A percentile compares a stretch with the other conserved stretches of the same genome.
These are phyloP conservation scores for Catharus bicknelli DNA, from an alignment of 2,113 vertebrate species.

Conservation along the genomic window DNA sequence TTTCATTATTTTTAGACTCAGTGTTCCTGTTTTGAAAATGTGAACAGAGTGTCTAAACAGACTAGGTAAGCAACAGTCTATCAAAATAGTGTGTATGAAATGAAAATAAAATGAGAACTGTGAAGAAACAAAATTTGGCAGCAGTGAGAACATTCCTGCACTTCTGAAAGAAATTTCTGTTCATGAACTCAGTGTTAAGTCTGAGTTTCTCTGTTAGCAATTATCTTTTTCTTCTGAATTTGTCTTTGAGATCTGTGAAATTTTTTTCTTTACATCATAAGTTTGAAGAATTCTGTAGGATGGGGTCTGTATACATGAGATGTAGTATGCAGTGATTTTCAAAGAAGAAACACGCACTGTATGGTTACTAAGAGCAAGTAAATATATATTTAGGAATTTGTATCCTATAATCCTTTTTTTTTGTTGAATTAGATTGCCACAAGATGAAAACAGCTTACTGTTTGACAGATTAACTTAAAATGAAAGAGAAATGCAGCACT, in stretches of 20 bases:
- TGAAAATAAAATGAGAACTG: not conserved
- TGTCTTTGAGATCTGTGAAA: not conserved
- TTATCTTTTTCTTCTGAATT: not conserved
- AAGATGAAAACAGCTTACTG: not conserved
- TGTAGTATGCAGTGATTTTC: not conserved
- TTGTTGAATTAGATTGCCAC: not conserved
- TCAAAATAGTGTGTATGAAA: not conserved
- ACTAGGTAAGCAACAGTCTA: not conserved
- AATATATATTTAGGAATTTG: not conserved
- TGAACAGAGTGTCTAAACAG: not conserved
- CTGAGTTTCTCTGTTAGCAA: not conserved
- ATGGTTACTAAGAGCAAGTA: not conserved
- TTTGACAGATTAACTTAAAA: not conserved
- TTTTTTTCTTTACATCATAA: not conserved
- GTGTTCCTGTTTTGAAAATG: not conserved
- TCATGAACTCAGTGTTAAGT: not conserved
- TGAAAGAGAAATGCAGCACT: not conserved
- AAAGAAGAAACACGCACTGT: not conserved
- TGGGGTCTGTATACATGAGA: accelerated
- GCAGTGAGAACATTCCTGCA: not conserved
- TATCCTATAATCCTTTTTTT: not conserved
- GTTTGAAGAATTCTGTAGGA: not conserved
- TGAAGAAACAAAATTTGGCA: not conserved
- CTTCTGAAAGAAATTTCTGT: not conserved
- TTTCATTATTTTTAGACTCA: not conserved